Base-by-base conservation (phyloP, 2,888 invertebrate species). In the Laspeyria flexula region DNA sequence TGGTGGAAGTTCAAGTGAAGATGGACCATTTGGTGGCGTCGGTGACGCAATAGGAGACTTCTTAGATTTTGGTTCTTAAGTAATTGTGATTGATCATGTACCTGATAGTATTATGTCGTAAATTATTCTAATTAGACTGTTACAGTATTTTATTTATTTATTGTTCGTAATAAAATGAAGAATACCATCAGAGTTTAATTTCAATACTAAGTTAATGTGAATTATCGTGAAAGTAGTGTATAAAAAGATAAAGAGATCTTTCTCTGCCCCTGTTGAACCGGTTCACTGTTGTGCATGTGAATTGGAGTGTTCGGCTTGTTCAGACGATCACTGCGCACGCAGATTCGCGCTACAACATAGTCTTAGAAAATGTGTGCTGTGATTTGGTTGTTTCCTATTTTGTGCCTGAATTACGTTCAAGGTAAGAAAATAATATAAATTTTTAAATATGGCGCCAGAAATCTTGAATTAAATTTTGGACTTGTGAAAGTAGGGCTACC, bases 31-130 rank as follows among this genome's bases (percentile, higher is more conserved):
- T 13, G 88, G 75, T 29, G 89, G 66, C 9, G 81, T 91, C 9
- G 91, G 90, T 10, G 88, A 91, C 57, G 92, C 85, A 1, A 68
- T 92, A 25, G 92, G 88, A 29, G 88, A 83, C 46, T 74, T 90
- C 29, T 81, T 92, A 29, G 86, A 79, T 42, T 83, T 83, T 52
- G 56, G 42, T 3, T 60, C 42, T 18, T 54, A 47, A 71, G 77
- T 60, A 61, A 57, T 38, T 52, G 67, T 12, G 49, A 75, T 44
- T 66, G 16, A 44, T 38, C 43, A 18, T 45, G 44, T 49, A 63
- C 43, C 12, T 25, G 48, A 5, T 41, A 49, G 37, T 59, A 57
- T 58, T 65, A 49, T 55, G 25, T 56, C 45, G 16, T 18, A 18
- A 18, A 18, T 18, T 18, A 18, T 18, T 18, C 2, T 25, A 25